Conservation (phyloP, 2,113 vertebrate genomes). For the Theristicus caerulescens region DNA sequence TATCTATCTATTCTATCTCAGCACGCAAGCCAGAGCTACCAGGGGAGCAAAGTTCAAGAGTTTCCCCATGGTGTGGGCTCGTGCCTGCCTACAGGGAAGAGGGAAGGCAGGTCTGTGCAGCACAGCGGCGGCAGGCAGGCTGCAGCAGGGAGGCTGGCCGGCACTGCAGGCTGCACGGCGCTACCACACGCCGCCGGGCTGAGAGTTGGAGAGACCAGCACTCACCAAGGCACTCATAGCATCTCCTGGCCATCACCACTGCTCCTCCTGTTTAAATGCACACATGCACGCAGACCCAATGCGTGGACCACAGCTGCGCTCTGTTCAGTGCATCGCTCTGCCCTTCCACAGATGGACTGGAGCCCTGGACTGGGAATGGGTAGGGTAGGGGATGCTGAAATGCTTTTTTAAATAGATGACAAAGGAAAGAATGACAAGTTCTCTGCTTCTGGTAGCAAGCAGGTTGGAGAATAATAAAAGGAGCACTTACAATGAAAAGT, state of each 20-base stretch:
- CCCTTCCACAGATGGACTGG: not conserved
- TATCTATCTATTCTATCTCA: not conserved
- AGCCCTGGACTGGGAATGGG: not conserved
- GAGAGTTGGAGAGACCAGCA: too few species aligned
- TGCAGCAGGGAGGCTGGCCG: not conserved
- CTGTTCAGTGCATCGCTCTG: not conserved
- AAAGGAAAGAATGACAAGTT: not conserved
- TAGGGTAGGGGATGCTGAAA: not conserved
- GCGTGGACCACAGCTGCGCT: not conserved
- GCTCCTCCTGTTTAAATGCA: not conserved
- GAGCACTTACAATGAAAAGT: not conserved
- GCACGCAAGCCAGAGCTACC: not conserved
- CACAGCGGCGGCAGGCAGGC: not conserved
- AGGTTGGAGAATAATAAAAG: not conserved
- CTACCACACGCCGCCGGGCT: rapidly evolving
- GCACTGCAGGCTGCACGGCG: not conserved
- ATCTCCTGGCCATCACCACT: not conserved
- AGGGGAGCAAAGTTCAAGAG: not conserved
- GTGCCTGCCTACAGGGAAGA: not conserved
- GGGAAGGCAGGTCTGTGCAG: not conserved
- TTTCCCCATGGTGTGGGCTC: rapidly evolving
- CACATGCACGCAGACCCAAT: rapidly evolving
- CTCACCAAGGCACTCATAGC: rapidly evolving
- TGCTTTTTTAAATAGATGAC: not conserved
- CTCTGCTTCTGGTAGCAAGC: not conserved